These are phyloP conservation scores for Silurus aristotelis DNA, from an alignment of 2,797 vertebrate species.

Conservation along the genomic window DNA sequence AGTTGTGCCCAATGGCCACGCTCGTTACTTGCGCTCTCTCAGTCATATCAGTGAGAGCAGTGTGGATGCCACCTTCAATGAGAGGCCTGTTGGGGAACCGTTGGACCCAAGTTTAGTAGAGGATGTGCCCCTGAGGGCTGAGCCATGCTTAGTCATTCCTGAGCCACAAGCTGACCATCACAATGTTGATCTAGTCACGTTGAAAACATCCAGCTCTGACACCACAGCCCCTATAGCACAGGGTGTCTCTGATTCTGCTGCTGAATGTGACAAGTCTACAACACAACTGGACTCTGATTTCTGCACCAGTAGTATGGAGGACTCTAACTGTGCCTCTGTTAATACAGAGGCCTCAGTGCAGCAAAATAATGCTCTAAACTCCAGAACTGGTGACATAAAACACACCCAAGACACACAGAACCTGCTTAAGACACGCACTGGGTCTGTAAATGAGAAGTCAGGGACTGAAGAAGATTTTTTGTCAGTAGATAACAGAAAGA, in stretches of 20 bases:
- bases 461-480: slow-evolving; percentile 39
- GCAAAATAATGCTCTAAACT: slow-evolving; percentile 23
- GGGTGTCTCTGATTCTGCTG: neutral
- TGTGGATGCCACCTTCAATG: slow-evolving; percentile 72
- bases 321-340: slow-evolving; percentile 12
- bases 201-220: neutral
- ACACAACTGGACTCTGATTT: neutral
- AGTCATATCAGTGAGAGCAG: slow-evolving; percentile 95
- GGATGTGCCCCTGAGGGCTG: slow-evolving; percentile 57
- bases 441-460: slow-evolving; percentile 57
- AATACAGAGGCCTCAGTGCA: slow-evolving; percentile 25
- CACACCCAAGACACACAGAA: slow-evolving; percentile 30
- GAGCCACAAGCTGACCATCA: slow-evolving; percentile 25
- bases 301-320: neutral
- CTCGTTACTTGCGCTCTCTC: slow-evolving; percentile 83
- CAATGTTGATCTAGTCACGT: neutral
- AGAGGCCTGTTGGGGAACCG: slow-evolving; percentile 58
- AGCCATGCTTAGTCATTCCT: slow-evolving; percentile 38
- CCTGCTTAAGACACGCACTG: slow-evolving; percentile 44
- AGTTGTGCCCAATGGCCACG: slow-evolving; percentile 71
- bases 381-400: slow-evolving; percentile 30
- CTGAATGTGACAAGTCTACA: slow-evolving; percentile 18
- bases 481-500: slow-evolving; percentile 54
- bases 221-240: slow-evolving; percentile 8
- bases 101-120: slow-evolving; percentile 61